Base-by-base conservation (phyloP, 2,797 vertebrate genomes). In the Halcyon badia region DNA sequence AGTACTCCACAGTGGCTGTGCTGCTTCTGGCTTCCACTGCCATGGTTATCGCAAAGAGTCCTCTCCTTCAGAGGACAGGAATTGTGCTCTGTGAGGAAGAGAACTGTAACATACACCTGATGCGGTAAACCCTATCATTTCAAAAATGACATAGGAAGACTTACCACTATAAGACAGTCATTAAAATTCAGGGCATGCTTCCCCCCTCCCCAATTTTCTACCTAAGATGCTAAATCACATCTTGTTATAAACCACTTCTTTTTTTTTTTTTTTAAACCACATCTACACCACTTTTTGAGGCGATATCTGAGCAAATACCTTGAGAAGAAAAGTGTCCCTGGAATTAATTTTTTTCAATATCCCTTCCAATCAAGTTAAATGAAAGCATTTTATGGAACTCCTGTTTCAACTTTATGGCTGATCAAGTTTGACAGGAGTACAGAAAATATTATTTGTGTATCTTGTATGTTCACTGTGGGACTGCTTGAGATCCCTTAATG, bases 161-260 rank as follows among this genome's bases (percentile, higher is more conserved):
- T 87, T 75, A 73, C 15, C 51, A 46, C 31, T 71, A 11, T 94
- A 86, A 49, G 31, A 66, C 77, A 41, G 54, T 62, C 69, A 42
- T 97, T 97, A 96, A 97, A 94, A 98, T 97, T 97, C 91, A 92
- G 91, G 65, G 42, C 7, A 85, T 44, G 9, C 82, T 92, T 90
- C 18, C 26, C 77, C 69, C 52, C 57, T 35, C n/a, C 68, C 75
- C 61, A 44, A 16, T 97, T 97, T 98, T 97, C 90, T 96, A 39
- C 81, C 48, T 77, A 77, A 96, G 73, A 70, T 7, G 11, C 78
- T 97, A 94, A 96, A 95, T 87, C 65, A 89, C 90, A 88, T 96
- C 79, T 96, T 89, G 25, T 88, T 94, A 87, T 85, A 94, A 97
- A 81, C 62, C 30, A 39, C 37, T 39, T 39, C 5, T 39, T 39